Evolutionary conservation across 2,113 vertebrate genomes (phyloP).

Genomic region (Carassius carassius): DNA sequence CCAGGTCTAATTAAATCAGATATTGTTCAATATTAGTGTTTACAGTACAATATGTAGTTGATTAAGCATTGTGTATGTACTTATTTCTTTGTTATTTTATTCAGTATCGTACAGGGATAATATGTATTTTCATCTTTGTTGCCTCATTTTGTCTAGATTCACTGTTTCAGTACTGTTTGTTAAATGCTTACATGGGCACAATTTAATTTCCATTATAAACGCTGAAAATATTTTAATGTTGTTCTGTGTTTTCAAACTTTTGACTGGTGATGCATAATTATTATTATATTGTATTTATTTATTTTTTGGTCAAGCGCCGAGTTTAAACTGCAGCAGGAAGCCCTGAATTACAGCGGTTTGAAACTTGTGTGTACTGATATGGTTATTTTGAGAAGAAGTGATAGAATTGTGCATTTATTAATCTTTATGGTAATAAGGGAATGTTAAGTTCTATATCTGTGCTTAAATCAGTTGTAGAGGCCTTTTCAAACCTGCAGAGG

Average conservation of each 20-base stretch:
- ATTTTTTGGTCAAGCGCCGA: not conserved
- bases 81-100: not conserved
- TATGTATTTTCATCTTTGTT: not conserved
- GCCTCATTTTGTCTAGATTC: not conserved
- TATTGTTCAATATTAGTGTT: not conserved
- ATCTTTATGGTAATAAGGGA: not conserved
- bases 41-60: not conserved
- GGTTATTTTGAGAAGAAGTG: not conserved
- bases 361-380: not conserved
- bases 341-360: not conserved
- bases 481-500: constrained; percentile 1
- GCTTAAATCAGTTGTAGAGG: not conserved
- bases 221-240: too few species aligned
- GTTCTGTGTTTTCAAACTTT: not conserved
- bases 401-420: not conserved
- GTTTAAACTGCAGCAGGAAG: not conserved
- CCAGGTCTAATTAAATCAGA: not conserved
- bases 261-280: not conserved
- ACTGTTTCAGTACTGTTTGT: not conserved
- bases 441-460: not conserved
- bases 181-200: not conserved
- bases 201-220: not conserved
- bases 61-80: not conserved
- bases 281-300: not conserved
- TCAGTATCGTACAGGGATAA: not conserved